Base-by-base conservation (phyloP, 2,797 vertebrate genomes). In the Ptychobarbus kaznakovi region DNA sequence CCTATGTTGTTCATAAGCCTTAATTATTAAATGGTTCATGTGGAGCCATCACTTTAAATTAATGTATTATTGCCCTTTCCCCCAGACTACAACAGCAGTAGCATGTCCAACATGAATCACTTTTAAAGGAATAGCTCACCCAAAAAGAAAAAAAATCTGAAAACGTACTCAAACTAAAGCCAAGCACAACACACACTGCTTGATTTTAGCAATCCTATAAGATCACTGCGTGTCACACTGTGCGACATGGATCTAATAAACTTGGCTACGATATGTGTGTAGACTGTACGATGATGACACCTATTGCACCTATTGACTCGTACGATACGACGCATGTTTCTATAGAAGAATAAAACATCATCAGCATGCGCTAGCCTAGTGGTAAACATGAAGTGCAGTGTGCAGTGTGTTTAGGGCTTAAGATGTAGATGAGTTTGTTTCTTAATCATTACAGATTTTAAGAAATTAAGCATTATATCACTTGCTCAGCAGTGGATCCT, bases 61-160 rank as follows among this genome's bases (percentile, higher is more conserved):
- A 77, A 77, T 66, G 12, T 22, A 66, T 51, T 28, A 35, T 38
- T 82, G 69, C 16, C 56, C 53, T 82, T 68, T 53, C 8, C 13
- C 2, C 12, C 12, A 38, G 8, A 51, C 18, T 15, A 12, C 28
- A 56, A 40, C 7, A 25, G n/a, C 38, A 4, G 15, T 25, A 32
- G 38, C 53, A 15, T 69, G 73, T 77, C 40, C 49, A 84, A 18
- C 46, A 40, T 78, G 20, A 69, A 25, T 74, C 9, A 38, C 25
- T 65, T 28, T 8, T 20, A 63, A 65, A 65, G 28, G 6, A 65
- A 65, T 8, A 65, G 28, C 16, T 32, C 6, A 16, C 2, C 13
- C 6, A 15, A 32, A 63, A 63, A 25, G 6, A 1, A 12, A 61
- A 0, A 25, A 2, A 28, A 28, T n/a, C 11, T 61, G 4, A 61